phyloP scores from a whole-genome alignment of 2,113 vertebrate genomes.

The Spizaetus ornatus region DNA sequence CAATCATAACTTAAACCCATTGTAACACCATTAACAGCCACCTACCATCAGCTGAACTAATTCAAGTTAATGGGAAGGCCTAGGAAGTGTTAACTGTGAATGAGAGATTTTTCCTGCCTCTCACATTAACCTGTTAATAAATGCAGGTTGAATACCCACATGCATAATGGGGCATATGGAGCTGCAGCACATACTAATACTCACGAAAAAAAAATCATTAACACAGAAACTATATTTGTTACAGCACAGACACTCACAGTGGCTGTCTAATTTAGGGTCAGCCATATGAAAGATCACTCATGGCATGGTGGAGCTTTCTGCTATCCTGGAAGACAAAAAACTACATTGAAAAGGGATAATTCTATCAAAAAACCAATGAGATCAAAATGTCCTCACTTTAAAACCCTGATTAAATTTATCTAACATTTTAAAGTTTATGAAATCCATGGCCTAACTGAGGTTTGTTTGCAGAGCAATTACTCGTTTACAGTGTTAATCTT shows the following conservation, averaged over 20 bases:
- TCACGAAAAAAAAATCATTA: background rate
- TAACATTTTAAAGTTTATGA: constrained; percentile 21
- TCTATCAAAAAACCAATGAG: background rate
- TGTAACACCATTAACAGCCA: background rate
- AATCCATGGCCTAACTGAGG: background rate
- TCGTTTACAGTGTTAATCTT: constrained; percentile 46
- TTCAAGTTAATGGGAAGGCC: background rate
- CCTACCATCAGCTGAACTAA: background rate
- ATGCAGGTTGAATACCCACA: background rate
- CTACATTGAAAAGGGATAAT: background rate
- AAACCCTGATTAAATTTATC: background rate
- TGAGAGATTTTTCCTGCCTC: background rate
- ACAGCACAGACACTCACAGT: background rate
- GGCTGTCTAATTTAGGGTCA: background rate
- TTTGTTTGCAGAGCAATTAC: constrained; percentile 48
- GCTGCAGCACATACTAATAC: background rate
- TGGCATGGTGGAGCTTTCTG: background rate
- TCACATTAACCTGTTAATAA: background rate
- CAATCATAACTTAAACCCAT: background rate
- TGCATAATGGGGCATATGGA: background rate
- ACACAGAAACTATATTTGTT: background rate
- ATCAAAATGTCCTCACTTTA: background rate
- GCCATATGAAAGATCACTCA: background rate
- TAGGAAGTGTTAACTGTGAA: background rate
- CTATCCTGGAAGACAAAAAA: background rate